Evolutionary conservation across 2,888 invertebrate genomes (phyloP).

Genomic region (Uloborus plumipes): DNA sequence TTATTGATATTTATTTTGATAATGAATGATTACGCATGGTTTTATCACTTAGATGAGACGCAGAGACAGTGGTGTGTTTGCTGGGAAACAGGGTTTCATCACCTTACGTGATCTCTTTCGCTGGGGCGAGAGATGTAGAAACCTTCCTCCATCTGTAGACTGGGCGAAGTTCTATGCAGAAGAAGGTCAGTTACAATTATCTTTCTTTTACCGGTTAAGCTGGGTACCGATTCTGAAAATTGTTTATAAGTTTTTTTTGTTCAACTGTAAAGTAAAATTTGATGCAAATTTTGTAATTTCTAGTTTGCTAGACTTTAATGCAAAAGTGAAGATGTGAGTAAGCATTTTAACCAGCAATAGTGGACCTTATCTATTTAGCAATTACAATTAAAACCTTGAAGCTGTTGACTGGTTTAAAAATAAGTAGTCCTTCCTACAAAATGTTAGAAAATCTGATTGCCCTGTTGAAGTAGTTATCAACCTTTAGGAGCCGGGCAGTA

Average conservation of each 20-base stretch:
- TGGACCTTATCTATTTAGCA: no score
- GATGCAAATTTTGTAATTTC: neutral
- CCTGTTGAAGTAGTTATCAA: no score
- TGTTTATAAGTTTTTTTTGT: no score
- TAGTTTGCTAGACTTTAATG: neutral
- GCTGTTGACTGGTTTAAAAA: no score
- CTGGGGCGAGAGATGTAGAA: constrained; percentile 91
- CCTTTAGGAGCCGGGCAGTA: no score
- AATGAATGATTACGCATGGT: neutral
- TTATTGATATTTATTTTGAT: neutral
- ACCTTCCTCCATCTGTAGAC: constrained; percentile 81
- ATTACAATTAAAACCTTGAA: no score
- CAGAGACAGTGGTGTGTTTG: constrained; percentile 88
- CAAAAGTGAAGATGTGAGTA: neutral
- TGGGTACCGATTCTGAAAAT: no score
- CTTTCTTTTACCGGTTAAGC: neutral
- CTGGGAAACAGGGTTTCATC: constrained; percentile 91
- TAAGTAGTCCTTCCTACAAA: no score
- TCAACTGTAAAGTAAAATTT: no score
- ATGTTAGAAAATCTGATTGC: no score
- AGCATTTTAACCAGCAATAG: no score
- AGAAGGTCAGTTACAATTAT: constrained; percentile 75
- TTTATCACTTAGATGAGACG: constrained; percentile 76
- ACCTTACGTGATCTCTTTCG: constrained; percentile 95
- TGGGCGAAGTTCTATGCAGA: constrained; percentile 98